Conservation (phyloP, 2,888 invertebrate species). For the Elysia crispata region DNA sequence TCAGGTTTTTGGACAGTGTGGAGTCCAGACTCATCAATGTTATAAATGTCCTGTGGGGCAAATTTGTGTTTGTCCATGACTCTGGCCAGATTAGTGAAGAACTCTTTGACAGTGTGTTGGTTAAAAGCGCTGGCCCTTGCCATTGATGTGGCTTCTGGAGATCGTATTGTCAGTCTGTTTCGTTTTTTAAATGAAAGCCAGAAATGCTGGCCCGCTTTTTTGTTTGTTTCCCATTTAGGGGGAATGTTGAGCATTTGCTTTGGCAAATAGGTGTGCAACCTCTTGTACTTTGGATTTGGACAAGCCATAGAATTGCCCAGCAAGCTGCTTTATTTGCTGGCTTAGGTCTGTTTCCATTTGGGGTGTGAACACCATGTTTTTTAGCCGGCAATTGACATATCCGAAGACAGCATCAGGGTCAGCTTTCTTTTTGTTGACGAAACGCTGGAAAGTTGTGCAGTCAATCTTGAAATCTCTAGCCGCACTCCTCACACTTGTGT, state of each 20-base stretch:
- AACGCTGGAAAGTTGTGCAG: constrained; percentile 11
- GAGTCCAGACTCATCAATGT: constrained; percentile 28
- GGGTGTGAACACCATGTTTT: constrained; percentile 10
- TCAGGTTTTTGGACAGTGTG: constrained; percentile 23
- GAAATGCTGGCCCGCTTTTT: constrained; percentile 23
- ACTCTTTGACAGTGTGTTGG: constrained; percentile 43
- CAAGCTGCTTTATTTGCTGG: neutral
- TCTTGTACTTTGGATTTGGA: constrained; percentile 1
- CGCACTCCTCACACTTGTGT: neutral
- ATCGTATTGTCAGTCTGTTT: constrained; percentile 7
- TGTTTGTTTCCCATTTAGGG: neutral
- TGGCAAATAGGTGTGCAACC: constrained; percentile 18
- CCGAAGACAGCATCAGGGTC: constrained; percentile 14
- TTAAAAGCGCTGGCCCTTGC: constrained; percentile 53
- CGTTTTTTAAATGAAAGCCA: constrained; percentile 20
- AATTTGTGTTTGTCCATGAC: constrained; percentile 30
- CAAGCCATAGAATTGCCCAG: constrained; percentile 14
- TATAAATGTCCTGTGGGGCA: constrained; percentile 2
- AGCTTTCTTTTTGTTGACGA: constrained; percentile 6
- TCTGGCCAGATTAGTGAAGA: constrained; percentile 44
- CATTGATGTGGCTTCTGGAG: constrained; percentile 56
- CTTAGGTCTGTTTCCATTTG: constrained; percentile 11
- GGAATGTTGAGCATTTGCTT: neutral
- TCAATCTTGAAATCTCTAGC: neutral
- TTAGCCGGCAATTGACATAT: constrained; percentile 3